These are phyloP conservation scores for Myanophis thanlyinensis DNA, from an alignment of 2,113 vertebrate genomes.

Conservation along the genomic window DNA sequence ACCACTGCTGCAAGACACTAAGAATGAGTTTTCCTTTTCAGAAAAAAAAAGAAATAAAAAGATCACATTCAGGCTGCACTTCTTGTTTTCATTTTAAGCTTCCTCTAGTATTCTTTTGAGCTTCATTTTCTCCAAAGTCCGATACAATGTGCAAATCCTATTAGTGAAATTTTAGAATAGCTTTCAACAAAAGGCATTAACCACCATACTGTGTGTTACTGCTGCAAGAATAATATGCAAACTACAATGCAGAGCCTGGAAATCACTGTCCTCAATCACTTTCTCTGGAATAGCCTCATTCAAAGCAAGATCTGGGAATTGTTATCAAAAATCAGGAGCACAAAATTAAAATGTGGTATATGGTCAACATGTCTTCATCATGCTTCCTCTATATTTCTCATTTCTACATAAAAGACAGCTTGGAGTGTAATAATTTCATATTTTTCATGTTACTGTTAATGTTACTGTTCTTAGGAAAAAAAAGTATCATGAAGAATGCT, in stretches of 20 bases:
- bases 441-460: conserved; percentile 5
- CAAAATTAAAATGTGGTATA: neutral
- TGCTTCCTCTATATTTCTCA: neutral
- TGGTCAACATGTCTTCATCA: neutral
- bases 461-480: neutral
- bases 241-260: neutral
- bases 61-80: conserved; percentile 2
- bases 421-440: neutral
- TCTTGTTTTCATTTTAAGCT: neutral
- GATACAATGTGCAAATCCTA: neutral
- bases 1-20: neutral
- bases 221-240: neutral
- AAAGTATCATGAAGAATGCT: neutral
- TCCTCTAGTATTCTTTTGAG: neutral
- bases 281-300: neutral
- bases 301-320: neutral
- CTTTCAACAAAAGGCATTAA: neutral
- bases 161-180: neutral
- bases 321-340: neutral
- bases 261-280: neutral
- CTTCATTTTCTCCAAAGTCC: neutral
- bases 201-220: neutral
- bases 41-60: neutral
- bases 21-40: conserved; percentile 15
- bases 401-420: neutral